Evolutionary conservation across 2,888 invertebrate species (phyloP), one percentile per base, ranked within the genome.

Genomic region (Caenorhabditis sp.): DNA sequence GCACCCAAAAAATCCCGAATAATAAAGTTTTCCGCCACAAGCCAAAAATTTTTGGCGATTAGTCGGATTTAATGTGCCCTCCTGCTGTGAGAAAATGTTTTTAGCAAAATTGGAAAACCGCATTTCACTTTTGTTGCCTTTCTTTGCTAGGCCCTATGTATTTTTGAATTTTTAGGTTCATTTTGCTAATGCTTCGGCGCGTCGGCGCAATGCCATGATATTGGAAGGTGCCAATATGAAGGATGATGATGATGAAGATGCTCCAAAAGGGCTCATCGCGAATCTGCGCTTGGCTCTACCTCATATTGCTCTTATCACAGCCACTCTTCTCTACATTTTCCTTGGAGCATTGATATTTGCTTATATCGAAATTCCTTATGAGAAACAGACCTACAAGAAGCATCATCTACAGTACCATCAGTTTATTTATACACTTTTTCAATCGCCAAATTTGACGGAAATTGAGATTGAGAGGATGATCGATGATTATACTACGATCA

Each of bases 281-380:
- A 72, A 73, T 38, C 59, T 83, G 36, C 80, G 85, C 25, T 65
- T 85, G 12, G 80, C 81, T 17, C 78, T 85, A 14, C 84, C 84
- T 38, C 85, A 85, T 57, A 79, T 85, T 43, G 75, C 83, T 10
- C 78, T 86, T 43, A 77, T 85, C 56, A 57, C 77, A 8, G 80
- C 81, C 23, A 86, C 86, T 1, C 59, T 82, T 21, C 58, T 80
- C 17, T 86, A 86, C 67, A 77, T 78, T 56, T 66, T 78, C 36
- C 57, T 78, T 0, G 86, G 86, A 38, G 85, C 84, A 20, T 65
- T 69, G 23, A 66, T 80, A 12, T 80, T 80, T 69, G 67, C 72
- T 1, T 70, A 70, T 59, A 80, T 80, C 64, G 80, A 80, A 62
- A 67, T 71, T 57, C 79, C 80, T 17, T 77, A 83, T 27, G 84